Percentiles rank a stretch among this genome's conserved stretches.
Conservation (phyloP, 2,888 invertebrate species). For the Andrena camellia region DNA sequence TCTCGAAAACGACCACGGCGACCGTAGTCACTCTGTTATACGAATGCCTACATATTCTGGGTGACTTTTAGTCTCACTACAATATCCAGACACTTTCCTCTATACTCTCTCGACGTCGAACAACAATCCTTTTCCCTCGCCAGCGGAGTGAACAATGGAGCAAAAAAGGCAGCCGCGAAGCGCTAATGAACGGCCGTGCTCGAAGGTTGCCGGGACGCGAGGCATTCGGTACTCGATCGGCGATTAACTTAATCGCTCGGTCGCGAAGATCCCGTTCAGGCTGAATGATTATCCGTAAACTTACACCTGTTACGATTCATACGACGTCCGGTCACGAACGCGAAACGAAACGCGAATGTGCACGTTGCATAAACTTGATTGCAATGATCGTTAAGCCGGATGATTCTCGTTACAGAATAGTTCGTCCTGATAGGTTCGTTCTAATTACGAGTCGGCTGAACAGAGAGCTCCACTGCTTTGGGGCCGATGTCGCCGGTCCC, state of each 20-base stretch:
- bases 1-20: too few relatives aligned
- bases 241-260: conserved; percentile 40
- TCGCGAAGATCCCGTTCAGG: conserved; percentile 25
- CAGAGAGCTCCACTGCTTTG: conserved; percentile 35
- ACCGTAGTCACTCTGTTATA: too few relatives aligned
- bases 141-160: conserved; percentile 16
- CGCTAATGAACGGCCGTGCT: conserved; percentile 38
- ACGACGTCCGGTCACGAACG: conserved; percentile 48
- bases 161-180: conserved; percentile 38
- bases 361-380: conserved; percentile 47
- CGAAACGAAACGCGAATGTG: conserved; percentile 13
- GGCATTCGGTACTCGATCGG: conserved; percentile 25
- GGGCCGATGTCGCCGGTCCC: not conserved
- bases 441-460: conserved; percentile 56
- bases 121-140: conserved; percentile 7
- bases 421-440: conserved; percentile 29
- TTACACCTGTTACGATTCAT: conserved; percentile 36
- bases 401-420: conserved; percentile 31
- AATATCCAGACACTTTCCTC: too few relatives aligned
- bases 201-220: not conserved
- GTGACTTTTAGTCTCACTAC: too few relatives aligned
- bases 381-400: conserved; percentile 59
- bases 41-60: too few relatives aligned
- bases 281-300: conserved; percentile 47
- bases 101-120: not conserved